Conservation (phyloP, 2,888 invertebrate species). For the Coecobrya sp. region DNA sequence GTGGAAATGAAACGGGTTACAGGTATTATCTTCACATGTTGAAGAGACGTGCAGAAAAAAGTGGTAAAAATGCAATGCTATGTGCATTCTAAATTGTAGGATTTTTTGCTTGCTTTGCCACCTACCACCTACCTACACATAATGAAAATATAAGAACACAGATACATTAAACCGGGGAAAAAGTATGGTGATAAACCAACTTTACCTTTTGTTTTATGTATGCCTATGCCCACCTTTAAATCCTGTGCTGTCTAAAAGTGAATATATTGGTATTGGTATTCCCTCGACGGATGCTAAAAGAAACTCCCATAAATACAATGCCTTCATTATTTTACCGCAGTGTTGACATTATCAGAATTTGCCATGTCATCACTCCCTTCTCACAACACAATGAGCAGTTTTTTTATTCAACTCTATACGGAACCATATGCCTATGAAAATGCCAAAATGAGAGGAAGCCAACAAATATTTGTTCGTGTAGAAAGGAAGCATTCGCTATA, state of each 20-base stretch:
- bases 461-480: neutral
- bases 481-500: neutral
- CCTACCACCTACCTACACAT: neutral
- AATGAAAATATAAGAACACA: neutral
- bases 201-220: neutral
- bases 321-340: neutral
- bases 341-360: conserved; percentile 1
- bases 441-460: conserved; percentile 28
- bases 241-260: too few species aligned
- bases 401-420: neutral
- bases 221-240: neutral
- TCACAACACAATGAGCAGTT: neutral
- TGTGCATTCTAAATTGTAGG: neutral
- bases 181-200: neutral
- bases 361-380: neutral
- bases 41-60: conserved; percentile 59
- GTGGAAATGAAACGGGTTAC: conserved; percentile 16
- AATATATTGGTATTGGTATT: too few species aligned
- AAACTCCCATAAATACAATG: neutral
- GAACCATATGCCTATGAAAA: neutral
- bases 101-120: neutral
- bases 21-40: conserved; percentile 41
- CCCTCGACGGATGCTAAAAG: neutral
- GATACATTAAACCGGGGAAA: neutral
- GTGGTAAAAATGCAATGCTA: neutral